These are phyloP conservation scores for Phataginus tricuspis DNA, from an alignment of 2,797 vertebrate genomes.

Conservation along the genomic window DNA sequence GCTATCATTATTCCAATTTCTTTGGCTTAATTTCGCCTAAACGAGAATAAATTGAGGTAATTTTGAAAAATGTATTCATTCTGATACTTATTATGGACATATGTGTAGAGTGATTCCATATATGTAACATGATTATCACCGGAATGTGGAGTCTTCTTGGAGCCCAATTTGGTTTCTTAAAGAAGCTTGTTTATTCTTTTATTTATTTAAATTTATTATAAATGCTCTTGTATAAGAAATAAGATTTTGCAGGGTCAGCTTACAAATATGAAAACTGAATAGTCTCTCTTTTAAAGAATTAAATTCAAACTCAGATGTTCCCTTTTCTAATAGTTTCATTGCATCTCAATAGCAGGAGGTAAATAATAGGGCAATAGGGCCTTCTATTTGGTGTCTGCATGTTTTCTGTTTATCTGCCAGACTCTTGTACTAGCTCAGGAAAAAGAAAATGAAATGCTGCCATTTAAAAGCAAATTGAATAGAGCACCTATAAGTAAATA, in stretches of 20 bases:
- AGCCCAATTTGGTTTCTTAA: not conserved
- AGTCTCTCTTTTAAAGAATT: slow-evolving; percentile 8
- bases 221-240: not conserved
- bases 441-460: not conserved
- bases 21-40: slow-evolving; percentile 33
- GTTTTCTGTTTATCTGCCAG: not conserved
- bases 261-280: slow-evolving; percentile 13
- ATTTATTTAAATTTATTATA: slow-evolving; percentile 24
- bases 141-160: not conserved
- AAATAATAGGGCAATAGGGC: not conserved
- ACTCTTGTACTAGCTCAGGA: not conserved
- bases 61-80: slow-evolving; percentile 29
- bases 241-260: not conserved
- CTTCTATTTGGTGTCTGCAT: not conserved
- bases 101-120: not conserved
- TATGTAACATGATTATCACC: not conserved
- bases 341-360: not conserved
- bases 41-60: slow-evolving; percentile 37
- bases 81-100: not conserved
- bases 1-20: not conserved
- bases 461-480: slow-evolving; percentile 2
- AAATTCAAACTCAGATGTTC: slow-evolving; percentile 4
- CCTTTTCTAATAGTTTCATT: not conserved
- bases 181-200: not conserved
- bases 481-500: not conserved